These are phyloP conservation scores for Antheraea assamensis DNA, from an alignment of 2,888 invertebrate genomes.

Conservation along the genomic window DNA sequence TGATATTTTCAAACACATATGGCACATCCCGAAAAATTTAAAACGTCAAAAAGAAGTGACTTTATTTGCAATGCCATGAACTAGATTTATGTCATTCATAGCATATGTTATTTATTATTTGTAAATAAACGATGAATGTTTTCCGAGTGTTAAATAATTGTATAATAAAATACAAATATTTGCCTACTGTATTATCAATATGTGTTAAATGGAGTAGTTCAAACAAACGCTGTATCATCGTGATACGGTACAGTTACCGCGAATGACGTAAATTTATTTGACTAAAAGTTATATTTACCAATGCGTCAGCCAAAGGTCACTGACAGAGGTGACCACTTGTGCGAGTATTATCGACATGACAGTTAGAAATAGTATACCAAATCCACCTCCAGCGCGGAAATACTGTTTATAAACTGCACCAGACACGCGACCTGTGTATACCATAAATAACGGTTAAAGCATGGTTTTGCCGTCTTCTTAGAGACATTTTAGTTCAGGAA, in stretches of 20 bases:
- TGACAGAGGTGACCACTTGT: constrained; percentile 86
- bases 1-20: neutral
- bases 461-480: neutral
- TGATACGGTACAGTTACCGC: neutral
- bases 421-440: constrained; percentile 77
- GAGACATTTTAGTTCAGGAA: too few species aligned
- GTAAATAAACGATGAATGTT: too few species aligned
- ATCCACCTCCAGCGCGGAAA: constrained; percentile 86
- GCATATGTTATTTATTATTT: too few species aligned
- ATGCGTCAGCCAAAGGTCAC: constrained; percentile 89
- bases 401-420: constrained; percentile 85
- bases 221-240: neutral
- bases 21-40: too few species aligned
- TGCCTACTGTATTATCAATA: too few species aligned
- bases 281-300: constrained; percentile 79
- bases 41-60: too few species aligned
- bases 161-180: too few species aligned
- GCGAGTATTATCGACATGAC: constrained; percentile 83
- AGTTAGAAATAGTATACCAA: constrained; percentile 78
- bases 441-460: neutral
- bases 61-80: too few species aligned
- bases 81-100: too few species aligned
- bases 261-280: neutral
- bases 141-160: too few species aligned
- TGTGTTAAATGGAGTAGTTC: neutral